Evolutionary conservation across 1,140 invertebrate species (phyloP), one percentile per base, ranked within the genome.

Genomic region (Paralvinella palmiformis): DNA sequence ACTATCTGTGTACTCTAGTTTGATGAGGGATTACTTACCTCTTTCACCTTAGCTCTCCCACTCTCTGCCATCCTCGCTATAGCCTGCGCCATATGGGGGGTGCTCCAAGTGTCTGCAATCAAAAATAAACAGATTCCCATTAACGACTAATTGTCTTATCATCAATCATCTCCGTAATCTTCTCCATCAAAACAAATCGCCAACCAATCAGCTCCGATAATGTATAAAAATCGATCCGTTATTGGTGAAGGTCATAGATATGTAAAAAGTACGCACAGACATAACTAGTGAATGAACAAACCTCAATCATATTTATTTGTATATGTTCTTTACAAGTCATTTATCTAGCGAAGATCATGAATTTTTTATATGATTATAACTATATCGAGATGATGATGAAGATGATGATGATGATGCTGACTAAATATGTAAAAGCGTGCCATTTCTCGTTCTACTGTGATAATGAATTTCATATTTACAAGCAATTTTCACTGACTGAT

Each of bases 31-130:
- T 6, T 24, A 55, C 59, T 36, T 45, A 66, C 64, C 45, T 66
- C 64, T 56, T 66, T 66, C 33, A 66, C 59, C 32, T 66, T 66
- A 24, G 58, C 59, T 27, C 64, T 33, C 44, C 64, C 64, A n/a
- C 59, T 53, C 44, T 66, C 64, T 1, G 64, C 64, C 64, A 66
- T 66, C 41, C 59, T 63, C 15, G 58, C 64, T n/a, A 66, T 65
- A 22, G 59, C 59, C 17, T 66, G 64, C 22, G 64, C 64, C 50
- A 66, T 37, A 29, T 53, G 44, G 20, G 64, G 64, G 22, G 64
- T 62, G 35, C 45, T 62, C 64, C 64, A 66, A 0, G 64, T 66
- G 41, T 62, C 64, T 62, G 64, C n/a, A 44, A 50, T 22, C 27
- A 44, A 44, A 41, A 24, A 44, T 58, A 32, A 3, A n/a, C n/a